These are phyloP conservation scores for Zeus faber DNA, from an alignment of 2,113 vertebrate species.

Conservation along the genomic window DNA sequence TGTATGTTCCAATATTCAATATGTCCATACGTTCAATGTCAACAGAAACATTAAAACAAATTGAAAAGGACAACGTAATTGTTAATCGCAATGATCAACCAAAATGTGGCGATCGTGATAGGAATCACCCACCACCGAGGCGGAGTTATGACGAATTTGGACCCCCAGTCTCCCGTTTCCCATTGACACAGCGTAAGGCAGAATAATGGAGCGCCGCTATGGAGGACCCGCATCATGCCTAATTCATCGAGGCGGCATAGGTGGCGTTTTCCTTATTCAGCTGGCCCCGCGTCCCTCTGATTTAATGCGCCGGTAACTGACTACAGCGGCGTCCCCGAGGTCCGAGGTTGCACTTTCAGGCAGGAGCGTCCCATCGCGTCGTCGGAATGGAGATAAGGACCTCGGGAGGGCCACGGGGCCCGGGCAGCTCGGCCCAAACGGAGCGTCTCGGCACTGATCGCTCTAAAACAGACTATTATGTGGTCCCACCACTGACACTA, in stretches of 20 bases:
- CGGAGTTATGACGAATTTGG: too few relatives aligned
- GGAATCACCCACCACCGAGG: too few relatives aligned
- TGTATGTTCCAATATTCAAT: too few relatives aligned
- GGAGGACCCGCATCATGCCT: slow-evolving; percentile 65
- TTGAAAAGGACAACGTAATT: too few relatives aligned
- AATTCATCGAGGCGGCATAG: slow-evolving; percentile 60
- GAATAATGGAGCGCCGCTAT: slow-evolving; percentile 61
- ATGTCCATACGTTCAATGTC: too few relatives aligned
- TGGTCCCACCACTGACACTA: slow-evolving; percentile 97
- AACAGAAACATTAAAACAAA: too few relatives aligned
- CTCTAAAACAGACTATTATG: slow-evolving; percentile 98
- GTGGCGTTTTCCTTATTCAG: slow-evolving; percentile 59
- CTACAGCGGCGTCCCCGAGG: slow-evolving; percentile 31
- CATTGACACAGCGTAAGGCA: slow-evolving; percentile 52
- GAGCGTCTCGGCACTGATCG: slow-evolving; percentile 93
- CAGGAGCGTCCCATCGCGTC: slow-evolving; percentile 56
- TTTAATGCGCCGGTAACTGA: slow-evolving; percentile 46
- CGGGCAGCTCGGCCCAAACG: slow-evolving; percentile 93
- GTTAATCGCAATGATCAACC: too few relatives aligned
- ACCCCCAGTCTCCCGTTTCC: slow-evolving; percentile 40
- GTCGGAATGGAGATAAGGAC: slow-evolving; percentile 50
- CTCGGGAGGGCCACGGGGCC: slow-evolving; percentile 45
- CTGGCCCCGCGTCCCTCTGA: slow-evolving; percentile 41
- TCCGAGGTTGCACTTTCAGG: slow-evolving; percentile 34
- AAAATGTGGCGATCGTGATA: too few relatives aligned